Evolutionary conservation across 2,113 vertebrate species (phyloP).

Genomic region (Sapayoa aenigma): DNA sequence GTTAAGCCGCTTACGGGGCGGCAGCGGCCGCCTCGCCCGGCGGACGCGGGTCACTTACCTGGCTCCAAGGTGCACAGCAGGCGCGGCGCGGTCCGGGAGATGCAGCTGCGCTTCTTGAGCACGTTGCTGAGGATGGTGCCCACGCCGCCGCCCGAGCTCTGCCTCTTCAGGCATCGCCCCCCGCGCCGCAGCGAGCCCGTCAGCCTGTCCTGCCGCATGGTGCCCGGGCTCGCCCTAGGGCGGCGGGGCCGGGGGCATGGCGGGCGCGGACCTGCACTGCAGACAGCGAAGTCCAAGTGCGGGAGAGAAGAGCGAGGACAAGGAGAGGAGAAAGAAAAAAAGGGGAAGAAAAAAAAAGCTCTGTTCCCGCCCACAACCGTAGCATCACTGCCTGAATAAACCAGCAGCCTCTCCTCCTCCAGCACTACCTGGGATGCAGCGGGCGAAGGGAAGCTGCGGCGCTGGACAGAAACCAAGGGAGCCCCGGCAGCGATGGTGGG

Average conservation of each 20-base stretch:
- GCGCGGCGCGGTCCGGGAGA: constrained; percentile 90
- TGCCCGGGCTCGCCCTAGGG: neutral
- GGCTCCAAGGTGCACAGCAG: constrained; percentile 96
- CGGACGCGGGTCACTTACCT: constrained; percentile 72
- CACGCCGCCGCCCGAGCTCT: constrained; percentile 83
- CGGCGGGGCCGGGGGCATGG: neutral
- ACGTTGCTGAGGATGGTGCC: constrained; percentile 94
- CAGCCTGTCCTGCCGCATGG: constrained; percentile 88
- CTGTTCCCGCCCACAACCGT: constrained; percentile 69
- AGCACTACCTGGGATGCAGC: constrained; percentile 37
- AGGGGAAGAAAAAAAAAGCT: neutral
- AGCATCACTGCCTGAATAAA: constrained; percentile 54
- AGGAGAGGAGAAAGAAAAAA: neutral
- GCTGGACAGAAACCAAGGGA: neutral
- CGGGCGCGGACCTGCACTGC: constrained; percentile 69
- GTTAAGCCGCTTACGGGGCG: neutral
- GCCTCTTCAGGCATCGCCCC: constrained; percentile 79
- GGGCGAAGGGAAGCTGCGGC: neutral
- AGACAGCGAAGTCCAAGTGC: constrained; percentile 13
- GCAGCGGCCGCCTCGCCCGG: neutral
- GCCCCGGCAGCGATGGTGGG: neutral
- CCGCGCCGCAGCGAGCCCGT: constrained; percentile 80
- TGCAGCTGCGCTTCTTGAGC: constrained; percentile 92
- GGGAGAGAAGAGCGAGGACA: neutral
- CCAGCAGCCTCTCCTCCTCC: neutral